Conservation (phyloP, 2,888 invertebrate genomes). For the Atethmia centrago region DNA sequence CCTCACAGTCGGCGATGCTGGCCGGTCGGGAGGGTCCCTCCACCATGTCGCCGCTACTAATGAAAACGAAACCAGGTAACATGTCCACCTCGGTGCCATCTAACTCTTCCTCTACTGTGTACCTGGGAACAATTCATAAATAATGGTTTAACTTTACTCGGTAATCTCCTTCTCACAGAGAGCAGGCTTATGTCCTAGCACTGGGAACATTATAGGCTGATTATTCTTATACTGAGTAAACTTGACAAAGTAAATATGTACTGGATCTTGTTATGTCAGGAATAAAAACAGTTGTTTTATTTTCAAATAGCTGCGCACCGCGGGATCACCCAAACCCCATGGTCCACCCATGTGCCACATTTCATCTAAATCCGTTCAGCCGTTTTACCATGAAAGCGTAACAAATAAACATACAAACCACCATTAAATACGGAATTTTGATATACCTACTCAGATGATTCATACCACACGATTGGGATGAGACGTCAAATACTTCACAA, state of each 20-base stretch:
- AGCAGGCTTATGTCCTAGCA: too few relatives aligned
- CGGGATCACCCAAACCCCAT: too few relatives aligned
- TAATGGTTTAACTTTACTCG: background rate
- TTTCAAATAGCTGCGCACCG: too few relatives aligned
- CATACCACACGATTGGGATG: background rate
- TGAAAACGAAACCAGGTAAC: slow-evolving; percentile 84
- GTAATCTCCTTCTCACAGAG: background rate
- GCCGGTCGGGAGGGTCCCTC: slow-evolving; percentile 55
- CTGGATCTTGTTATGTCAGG: background rate
- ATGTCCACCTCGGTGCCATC: slow-evolving; percentile 72
- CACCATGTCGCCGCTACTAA: slow-evolving; percentile 42
- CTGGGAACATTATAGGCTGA: background rate
- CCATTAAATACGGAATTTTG: slow-evolving; percentile 80
- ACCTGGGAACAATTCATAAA: slow-evolving; percentile 21
- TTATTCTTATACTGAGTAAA: too few relatives aligned
- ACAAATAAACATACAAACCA: too few relatives aligned
- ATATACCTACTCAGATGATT: slow-evolving; percentile 66
- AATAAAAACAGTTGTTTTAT: background rate
- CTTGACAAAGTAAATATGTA: background rate
- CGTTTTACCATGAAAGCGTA: too few relatives aligned
- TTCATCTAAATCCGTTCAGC: too few relatives aligned
- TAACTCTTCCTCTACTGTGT: slow-evolving; percentile 68
- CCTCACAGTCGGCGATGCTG: slow-evolving; percentile 61
- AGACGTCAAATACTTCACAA: slow-evolving; percentile 18
- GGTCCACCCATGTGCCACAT: too few relatives aligned